Base-by-base conservation (phyloP, 2,113 vertebrate genomes). In the Thalassoma bifasciatum region DNA sequence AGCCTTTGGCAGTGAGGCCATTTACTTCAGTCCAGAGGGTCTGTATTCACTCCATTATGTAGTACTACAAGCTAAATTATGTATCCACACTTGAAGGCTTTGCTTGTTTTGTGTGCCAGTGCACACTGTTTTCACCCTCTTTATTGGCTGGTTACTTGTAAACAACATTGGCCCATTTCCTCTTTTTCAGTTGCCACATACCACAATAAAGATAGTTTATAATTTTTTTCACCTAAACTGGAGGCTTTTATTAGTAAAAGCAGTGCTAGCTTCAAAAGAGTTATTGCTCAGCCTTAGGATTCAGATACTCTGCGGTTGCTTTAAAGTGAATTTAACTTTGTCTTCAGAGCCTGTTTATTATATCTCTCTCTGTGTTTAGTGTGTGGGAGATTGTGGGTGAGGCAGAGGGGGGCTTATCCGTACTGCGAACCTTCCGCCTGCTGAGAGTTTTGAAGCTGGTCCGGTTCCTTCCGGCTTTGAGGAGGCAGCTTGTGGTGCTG, bases 331-430 rank as follows among this genome's bases (percentile, higher is more conserved):
- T 75, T 40, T 44, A 38, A 30, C 46, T 36, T 47, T 65, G 47
- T n/a, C 51, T 72, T 40, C 26, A 22, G 50, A 21, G 57, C 54
- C 37, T n/a, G 56, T 72, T 36, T 44, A 24, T 50, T 23, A 63
- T 58, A 24, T 51, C n/a, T n/a, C 51, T 44, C 37, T 71, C 71
- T 74, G 60, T 84, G 30, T 70, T 0, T 81, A 99, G 98, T 0
- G 95, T 99, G 44, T 99, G 98, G 96, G 98, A 99, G 94, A 96
- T 99, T 53, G 92, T 95, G 0, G 97, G 96, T 4, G 97, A 99
- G 90, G 95, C 96, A 0, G 96, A 98, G 0, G 96, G 96, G 2
- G 96, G 96, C 1, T 78, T 98, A 50, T 98, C 96, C 0, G 96
- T 98, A 56, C 93, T 96, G 6, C 87, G 96, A 2, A 98, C 96